phyloP scores from a whole-genome alignment of 2,113 vertebrate species.

The Orycteropus afer region DNA sequence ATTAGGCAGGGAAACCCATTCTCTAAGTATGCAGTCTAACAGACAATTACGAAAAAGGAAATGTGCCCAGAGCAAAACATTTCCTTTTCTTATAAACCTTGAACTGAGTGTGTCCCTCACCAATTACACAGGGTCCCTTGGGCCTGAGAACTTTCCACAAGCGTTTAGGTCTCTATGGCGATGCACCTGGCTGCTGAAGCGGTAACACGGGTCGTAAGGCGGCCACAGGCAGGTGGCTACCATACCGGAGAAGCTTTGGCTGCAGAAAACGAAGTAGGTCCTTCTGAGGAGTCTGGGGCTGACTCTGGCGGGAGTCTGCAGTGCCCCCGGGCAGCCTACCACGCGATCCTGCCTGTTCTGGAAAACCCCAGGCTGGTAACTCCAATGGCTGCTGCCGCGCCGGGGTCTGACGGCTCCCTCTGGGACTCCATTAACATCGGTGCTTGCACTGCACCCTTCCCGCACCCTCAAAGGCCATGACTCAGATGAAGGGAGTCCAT shows the following conservation, averaged over 20 bases:
- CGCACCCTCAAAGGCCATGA: neutral
- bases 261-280: neutral
- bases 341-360: neutral
- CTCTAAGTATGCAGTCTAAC: neutral
- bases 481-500: conserved; percentile 71
- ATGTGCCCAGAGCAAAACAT: neutral
- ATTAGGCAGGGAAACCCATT: neutral
- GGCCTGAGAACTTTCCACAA: conserved; percentile 67
- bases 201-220: conserved; percentile 55
- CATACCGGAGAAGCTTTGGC: neutral
- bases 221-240: neutral
- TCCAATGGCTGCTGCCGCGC: neutral
- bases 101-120: neutral
- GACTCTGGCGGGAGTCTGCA: neutral
- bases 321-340: neutral
- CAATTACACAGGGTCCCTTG: conserved; percentile 60
- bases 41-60: conserved; percentile 11
- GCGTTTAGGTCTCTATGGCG: conserved; percentile 73
- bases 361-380: neutral
- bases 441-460: neutral
- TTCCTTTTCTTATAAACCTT: conserved; percentile 42
- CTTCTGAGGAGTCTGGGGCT: neutral
- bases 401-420: neutral
- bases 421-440: conserved; percentile 17
- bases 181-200: conserved; percentile 14